Conservation (phyloP, 2,797 vertebrate genomes). For the Oryzias sinensis region DNA sequence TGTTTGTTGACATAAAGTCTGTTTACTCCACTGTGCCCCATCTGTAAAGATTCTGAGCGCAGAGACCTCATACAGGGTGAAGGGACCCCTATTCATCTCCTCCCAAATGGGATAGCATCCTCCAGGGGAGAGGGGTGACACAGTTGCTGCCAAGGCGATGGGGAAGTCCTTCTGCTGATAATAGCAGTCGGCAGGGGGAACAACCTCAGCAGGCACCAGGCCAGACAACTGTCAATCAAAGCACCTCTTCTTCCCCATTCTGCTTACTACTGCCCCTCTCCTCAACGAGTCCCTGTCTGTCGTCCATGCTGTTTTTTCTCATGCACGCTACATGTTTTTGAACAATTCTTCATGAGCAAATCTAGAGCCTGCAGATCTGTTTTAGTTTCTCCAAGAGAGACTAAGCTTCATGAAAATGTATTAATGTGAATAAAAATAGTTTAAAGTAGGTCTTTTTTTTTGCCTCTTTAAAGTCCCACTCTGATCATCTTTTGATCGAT, state of each 20-base stretch:
- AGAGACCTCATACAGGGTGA: conserved; percentile 70
- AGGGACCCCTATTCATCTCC: conserved; percentile 78
- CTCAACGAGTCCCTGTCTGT: conserved; percentile 21
- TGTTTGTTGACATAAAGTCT: conserved; percentile 72
- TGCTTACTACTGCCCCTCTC: conserved; percentile 35
- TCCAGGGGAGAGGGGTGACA: conserved; percentile 77
- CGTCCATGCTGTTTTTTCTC: conserved; percentile 33
- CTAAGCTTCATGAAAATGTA: too few species aligned
- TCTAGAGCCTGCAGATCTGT: conserved; percentile 42
- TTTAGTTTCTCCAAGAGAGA: conserved; percentile 19
- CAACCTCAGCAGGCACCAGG: conserved; percentile 78
- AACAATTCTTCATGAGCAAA: conserved; percentile 32
- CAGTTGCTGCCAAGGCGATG: conserved; percentile 71
- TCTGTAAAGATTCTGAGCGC: conserved; percentile 70
- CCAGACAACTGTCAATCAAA: conserved; percentile 79
- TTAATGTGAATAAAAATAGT: too few species aligned
- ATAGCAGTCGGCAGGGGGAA: conserved; percentile 86
- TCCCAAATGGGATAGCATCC: conserved; percentile 77
- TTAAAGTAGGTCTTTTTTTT: too few species aligned
- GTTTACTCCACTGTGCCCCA: conserved; percentile 67
- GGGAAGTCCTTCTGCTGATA: conserved; percentile 83
- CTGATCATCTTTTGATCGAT: too few species aligned
- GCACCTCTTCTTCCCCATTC: conserved; percentile 53
- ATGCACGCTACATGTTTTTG: conserved; percentile 36
- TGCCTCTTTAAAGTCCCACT: too few species aligned